Conservation (phyloP, 2,797 vertebrate species). For the Schizothorax lantsangensis region DNA sequence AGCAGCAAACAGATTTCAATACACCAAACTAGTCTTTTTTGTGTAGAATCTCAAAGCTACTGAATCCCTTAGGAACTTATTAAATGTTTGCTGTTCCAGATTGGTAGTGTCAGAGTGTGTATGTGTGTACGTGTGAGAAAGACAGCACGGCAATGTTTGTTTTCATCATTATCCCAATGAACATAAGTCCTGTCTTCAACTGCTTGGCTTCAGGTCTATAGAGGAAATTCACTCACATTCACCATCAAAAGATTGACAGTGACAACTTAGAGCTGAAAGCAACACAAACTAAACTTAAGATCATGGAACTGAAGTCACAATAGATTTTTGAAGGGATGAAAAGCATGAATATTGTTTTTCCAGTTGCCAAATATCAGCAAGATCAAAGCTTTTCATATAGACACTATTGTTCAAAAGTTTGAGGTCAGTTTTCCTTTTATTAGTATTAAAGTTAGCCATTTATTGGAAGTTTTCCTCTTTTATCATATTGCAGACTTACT, state of each 20-base stretch:
- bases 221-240: background rate
- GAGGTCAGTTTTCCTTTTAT: background rate
- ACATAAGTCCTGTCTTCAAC: conserved; percentile 1
- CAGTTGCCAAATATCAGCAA: background rate
- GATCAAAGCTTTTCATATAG: background rate
- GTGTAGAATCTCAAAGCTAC: conserved; percentile 2
- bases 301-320: background rate
- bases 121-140: conserved; percentile 28
- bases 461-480: background rate
- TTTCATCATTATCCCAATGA: conserved; percentile 36
- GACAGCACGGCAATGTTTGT: conserved; percentile 6
- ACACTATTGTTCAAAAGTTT: background rate
- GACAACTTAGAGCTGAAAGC: background rate
- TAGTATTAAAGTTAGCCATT: background rate
- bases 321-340: background rate
- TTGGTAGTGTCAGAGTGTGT: conserved; percentile 40
- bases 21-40: conserved; percentile 31
- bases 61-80: conserved; percentile 48
- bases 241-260: conserved; percentile 8
- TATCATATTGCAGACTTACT: background rate
- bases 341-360: background rate
- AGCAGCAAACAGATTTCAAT: conserved; percentile 40
- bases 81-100: conserved; percentile 50
- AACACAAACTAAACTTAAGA: background rate
- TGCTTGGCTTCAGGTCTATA: conserved; percentile 14